Conservation (phyloP, 2,888 invertebrate genomes). For the Buathra laborator region DNA sequence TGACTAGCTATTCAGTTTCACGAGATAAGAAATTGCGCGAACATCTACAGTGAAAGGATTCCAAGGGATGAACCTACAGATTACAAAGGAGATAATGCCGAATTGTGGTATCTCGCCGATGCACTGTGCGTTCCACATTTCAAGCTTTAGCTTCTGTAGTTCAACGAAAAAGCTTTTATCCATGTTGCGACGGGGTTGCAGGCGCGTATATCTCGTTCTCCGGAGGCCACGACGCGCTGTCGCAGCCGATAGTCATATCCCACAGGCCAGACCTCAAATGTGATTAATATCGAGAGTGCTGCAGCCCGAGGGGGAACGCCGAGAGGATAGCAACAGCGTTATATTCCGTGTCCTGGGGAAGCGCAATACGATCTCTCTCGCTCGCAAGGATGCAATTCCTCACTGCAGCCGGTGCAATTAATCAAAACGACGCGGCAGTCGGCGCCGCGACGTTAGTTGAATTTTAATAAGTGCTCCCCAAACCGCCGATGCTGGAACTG, state of each 20-base stretch:
- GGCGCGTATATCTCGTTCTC: background rate
- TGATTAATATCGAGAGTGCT: conserved; percentile 74
- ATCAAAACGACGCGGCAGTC: conserved; percentile 71
- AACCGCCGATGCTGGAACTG: background rate
- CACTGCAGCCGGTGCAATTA: conserved; percentile 70
- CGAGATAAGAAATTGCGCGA: conserved; percentile 14
- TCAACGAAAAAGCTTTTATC: background rate
- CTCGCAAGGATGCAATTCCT: background rate
- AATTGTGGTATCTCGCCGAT: background rate
- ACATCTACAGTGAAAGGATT: background rate
- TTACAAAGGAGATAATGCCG: conserved; percentile 49
- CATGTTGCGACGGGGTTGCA: background rate
- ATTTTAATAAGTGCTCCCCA: conserved; percentile 64
- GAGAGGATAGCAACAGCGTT: conserved; percentile 53
- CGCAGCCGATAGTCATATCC: conserved; percentile 67
- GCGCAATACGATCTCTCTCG: conserved; percentile 53
- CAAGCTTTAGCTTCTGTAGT: background rate
- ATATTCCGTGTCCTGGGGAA: conserved; percentile 69
- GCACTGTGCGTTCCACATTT: background rate
- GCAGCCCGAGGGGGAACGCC: conserved; percentile 29
- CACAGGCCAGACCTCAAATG: conserved; percentile 71
- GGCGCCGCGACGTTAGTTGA: conserved; percentile 57
- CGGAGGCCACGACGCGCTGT: conserved; percentile 52
- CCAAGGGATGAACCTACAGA: conserved; percentile 10
- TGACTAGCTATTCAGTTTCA: conserved; percentile 16